Base-by-base conservation (phyloP, 2,797 vertebrate genomes). In the Clarias fuscus region DNA sequence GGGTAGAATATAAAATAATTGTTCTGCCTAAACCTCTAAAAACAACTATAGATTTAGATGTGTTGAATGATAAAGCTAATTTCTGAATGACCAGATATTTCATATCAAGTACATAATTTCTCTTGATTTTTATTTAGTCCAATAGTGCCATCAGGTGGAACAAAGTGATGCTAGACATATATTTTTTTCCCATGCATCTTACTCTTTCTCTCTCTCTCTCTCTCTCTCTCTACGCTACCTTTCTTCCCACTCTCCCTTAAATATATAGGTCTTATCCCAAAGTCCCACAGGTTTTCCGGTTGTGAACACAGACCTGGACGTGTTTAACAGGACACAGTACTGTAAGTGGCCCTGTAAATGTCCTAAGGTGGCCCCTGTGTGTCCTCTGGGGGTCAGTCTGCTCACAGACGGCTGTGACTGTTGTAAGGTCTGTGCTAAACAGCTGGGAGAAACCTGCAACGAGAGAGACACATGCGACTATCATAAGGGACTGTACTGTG, bases 291-390 rank as follows among this genome's bases (percentile, higher is more conserved):
- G 93, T 90, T 91, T 91, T 92, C 89, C 93, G 20, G 88, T 93
- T 7, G 48, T 80, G 40, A 87, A 86, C 5, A 86, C 92, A 0
- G 33, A 80, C 1, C 90, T 92, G 64, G 96, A 96, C 68, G 24
- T 17, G 0, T 94, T 93, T 89, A 94, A 93, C 0, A 94, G 96
- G 77, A 94, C 94, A 0, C 96, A 96, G 89, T 97, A 95, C 93
- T 99, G 98, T 91, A 96, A 94, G 91, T 99, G 98, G 98, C 98
- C 98, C 0, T 99, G 98, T 1, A 92, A 97, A 75, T 99, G 98
- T 86, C 96, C 97, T 0, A 70, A 83, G 7, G 89, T 86, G 0
- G 82, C 91, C 0, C 97, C 97, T 0, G 89, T 87, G 78, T 99
- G 98, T 82, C 95, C 95, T 0, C 89, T 90, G 0, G 98, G 98